Evolutionary conservation across 2,113 vertebrate species (phyloP).

Genomic region (Climacteris rufus): DNA sequence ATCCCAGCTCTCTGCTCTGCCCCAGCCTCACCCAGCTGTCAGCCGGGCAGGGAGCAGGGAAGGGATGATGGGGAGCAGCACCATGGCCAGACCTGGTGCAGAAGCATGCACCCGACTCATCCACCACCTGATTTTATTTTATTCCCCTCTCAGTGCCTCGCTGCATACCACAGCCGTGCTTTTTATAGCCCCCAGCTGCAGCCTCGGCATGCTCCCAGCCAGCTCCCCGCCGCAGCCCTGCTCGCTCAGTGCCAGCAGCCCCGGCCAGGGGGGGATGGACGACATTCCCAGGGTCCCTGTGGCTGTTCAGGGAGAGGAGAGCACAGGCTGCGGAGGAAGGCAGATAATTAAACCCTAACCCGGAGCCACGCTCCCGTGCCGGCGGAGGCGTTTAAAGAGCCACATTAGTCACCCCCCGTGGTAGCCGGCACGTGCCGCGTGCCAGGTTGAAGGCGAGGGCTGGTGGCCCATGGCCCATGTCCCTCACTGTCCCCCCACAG

Average conservation of each 20-base stretch:
- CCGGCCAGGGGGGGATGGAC: neutral
- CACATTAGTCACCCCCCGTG: neutral
- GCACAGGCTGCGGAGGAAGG: neutral
- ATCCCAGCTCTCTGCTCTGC: neutral
- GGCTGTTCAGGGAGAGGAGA: neutral
- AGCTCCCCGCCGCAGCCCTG: neutral
- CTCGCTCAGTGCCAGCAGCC: neutral
- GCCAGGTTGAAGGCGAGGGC: neutral
- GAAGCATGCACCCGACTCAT: neutral
- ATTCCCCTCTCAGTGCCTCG: slow-evolving; percentile 17
- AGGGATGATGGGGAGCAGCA: neutral
- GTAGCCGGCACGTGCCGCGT: neutral
- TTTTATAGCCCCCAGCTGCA: slow-evolving; percentile 62
- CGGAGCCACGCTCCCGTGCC: slow-evolving; percentile 18
- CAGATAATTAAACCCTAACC: slow-evolving; percentile 21
- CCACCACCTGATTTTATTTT: slow-evolving; percentile 39
- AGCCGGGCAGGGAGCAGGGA: neutral
- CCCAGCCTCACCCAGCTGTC: neutral
- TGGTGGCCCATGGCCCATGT: neutral
- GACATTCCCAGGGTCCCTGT: neutral
- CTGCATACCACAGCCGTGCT: slow-evolving; percentile 45
- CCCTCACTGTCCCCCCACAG: neutral
- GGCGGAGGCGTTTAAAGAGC: neutral
- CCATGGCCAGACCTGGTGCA: neutral
- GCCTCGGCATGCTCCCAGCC: slow-evolving; percentile 24